Percentiles rank a stretch among this genome's conserved stretches.
Conservation (phyloP, 2,888 invertebrate species). For the Hipparchia semele region DNA sequence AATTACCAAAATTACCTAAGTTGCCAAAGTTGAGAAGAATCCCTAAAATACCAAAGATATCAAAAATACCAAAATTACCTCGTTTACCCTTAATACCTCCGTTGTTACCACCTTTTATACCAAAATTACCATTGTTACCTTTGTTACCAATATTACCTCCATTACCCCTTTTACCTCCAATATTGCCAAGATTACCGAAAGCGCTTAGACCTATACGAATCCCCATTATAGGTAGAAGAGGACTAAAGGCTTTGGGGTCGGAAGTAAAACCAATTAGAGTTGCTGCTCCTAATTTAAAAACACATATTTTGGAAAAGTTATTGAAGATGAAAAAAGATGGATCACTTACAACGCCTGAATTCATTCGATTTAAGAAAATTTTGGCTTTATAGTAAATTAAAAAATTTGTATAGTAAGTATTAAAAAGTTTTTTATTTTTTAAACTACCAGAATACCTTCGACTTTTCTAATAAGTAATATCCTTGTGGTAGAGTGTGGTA, state of each 20-base stretch:
- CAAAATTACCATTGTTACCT: constrained; percentile 29
- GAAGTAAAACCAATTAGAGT: constrained; percentile 47
- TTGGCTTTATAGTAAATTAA: constrained; percentile 16
- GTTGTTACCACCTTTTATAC: constrained; percentile 37
- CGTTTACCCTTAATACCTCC: constrained; percentile 42
- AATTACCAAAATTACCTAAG: constrained; percentile 37
- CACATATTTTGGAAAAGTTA: constrained; percentile 50
- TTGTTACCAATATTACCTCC: constrained; percentile 34
- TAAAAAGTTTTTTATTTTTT: background rate
- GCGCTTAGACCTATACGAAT: constrained; percentile 48
- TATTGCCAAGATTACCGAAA: constrained; percentile 40
- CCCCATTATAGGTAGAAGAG: constrained; percentile 44
- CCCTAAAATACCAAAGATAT: constrained; percentile 44
- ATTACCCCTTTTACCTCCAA: constrained; percentile 40
- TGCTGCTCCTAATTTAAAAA: constrained; percentile 28
- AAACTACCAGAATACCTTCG: background rate
- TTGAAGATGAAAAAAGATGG: constrained; percentile 56
- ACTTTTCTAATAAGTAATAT: too few relatives aligned
- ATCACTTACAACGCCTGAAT: constrained; percentile 55
- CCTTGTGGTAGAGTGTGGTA: too few relatives aligned
- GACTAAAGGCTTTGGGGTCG: constrained; percentile 48
- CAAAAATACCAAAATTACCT: constrained; percentile 44
- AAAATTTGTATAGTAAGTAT: background rate
- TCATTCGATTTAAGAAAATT: constrained; percentile 55
- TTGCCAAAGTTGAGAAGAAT: constrained; percentile 38